Percentiles rank a stretch among this genome's conserved stretches.
phyloP scores from a whole-genome alignment of 2,113 vertebrate genomes.

The Isichthys henryi region DNA sequence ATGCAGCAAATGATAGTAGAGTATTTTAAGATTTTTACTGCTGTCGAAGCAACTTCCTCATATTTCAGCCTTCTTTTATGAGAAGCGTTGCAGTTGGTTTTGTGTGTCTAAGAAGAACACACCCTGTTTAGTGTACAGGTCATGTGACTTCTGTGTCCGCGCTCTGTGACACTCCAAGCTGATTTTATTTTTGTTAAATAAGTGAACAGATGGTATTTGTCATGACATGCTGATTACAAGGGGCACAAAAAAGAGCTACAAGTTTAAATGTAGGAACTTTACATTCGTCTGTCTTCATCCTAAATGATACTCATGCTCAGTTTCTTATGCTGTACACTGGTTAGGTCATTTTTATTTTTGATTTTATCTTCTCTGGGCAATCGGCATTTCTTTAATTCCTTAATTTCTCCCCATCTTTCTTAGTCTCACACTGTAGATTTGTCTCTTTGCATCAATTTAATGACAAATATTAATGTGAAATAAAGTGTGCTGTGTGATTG shows the following conservation, averaged over 20 bases:
- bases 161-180: background rate
- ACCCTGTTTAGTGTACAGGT: background rate
- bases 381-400: background rate
- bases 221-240: background rate
- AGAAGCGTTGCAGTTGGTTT: background rate
- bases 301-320: background rate
- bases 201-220: background rate
- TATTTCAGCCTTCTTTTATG: background rate
- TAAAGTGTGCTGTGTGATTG: slow-evolving; percentile 20
- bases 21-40: background rate
- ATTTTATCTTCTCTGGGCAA: background rate
- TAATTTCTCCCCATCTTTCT: background rate
- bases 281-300: background rate
- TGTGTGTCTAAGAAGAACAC: background rate
- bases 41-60: background rate
- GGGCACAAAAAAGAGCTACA: background rate
- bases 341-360: background rate
- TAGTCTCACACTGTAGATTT: background rate
- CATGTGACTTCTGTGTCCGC: background rate
- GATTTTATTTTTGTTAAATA: background rate
- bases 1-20: background rate
- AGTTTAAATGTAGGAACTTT: background rate
- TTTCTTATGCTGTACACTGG: background rate
- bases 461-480: slow-evolving; percentile 22
- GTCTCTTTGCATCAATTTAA: slow-evolving; percentile 9